Evolutionary conservation across 2,797 vertebrate species (phyloP), one percentile per base, ranked within the genome.

Genomic region (Glossophaga mutica): DNA sequence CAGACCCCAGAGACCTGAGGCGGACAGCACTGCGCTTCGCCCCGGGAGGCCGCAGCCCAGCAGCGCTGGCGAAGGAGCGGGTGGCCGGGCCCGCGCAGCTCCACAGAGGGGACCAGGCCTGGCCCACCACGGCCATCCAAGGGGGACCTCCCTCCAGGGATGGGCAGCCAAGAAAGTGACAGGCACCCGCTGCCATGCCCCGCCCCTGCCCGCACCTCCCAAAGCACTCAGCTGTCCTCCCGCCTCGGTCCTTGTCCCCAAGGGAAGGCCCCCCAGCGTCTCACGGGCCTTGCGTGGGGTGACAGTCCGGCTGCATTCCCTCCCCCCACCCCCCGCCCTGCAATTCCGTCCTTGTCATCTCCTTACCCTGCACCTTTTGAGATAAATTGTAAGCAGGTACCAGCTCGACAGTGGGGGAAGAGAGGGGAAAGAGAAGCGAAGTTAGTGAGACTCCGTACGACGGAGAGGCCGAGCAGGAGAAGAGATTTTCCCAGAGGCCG

Each of bases 211-310:
- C 9, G 0, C 19, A 0, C 24, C 24, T 37, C 59, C 29, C 34
- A 21, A 21, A 2, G 18, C 34, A 19, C 0, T 7, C 8, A 3
- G 19, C 39, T 7, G 21, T 1, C 52, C 34, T 2, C 19, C n/a
- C 1, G 2, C n/a, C 5, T 37, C 18, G 77, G 37, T 8, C 12
- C 59, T 70, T 1, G 6, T 50, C 18, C 22, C 71, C 39, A 1
- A 2, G 39, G 34, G 52, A 6, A 19, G 46, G 42, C 2, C 1
- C 34, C 65, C 76, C 11, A 6, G 6, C 2, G 12, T 24, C 39
- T 22, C 9, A 0, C 0, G 6, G 55, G 26, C 46, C 67, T n/a
- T 3, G 21, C 2, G 0, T 2, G 37, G 0, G 16, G 82, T 12
- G 32, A 16, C 74, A 18, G 26, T 8, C 4, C 29, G 1, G n/a